A percentile compares a stretch with the other conserved stretches of the same genome.
phyloP scores from a whole-genome alignment of 1,140 invertebrate species.

The Listronotus oregonensis region DNA sequence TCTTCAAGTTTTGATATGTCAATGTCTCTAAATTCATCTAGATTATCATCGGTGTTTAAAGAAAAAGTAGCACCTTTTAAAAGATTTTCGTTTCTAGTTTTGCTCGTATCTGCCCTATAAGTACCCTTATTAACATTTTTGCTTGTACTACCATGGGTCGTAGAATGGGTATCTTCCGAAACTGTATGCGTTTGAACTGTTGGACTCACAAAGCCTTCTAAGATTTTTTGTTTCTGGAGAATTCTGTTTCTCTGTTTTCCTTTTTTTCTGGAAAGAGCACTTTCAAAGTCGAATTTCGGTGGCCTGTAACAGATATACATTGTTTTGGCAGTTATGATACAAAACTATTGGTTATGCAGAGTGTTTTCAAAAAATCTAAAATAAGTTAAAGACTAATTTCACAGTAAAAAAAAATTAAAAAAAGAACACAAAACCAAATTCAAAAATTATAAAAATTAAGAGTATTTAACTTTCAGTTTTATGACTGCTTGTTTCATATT shows the following conservation, averaged over 20 bases:
- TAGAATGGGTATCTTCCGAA: neutral
- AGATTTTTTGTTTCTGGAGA: conserved; percentile 40
- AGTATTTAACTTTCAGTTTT: too few species aligned
- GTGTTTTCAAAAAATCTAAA: too few species aligned
- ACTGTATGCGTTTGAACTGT: conserved; percentile 17
- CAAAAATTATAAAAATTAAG: too few species aligned
- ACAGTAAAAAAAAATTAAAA: too few species aligned
- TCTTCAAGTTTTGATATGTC: conserved; percentile 10
- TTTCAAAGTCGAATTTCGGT: conserved; percentile 49
- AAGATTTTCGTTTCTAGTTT: neutral
- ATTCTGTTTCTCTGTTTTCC: conserved; percentile 44
- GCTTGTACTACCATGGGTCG: neutral
- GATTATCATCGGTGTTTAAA: neutral
- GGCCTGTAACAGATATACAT: conserved; percentile 40
- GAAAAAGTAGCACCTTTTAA: conserved; percentile 8
- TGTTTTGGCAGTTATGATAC: too few species aligned
- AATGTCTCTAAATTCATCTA: conserved; percentile 15
- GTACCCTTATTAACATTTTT: neutral
- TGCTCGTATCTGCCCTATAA: neutral
- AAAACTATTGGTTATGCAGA: too few species aligned
- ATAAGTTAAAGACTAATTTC: too few species aligned
- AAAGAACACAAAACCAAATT: too few species aligned
- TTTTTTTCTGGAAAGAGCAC: conserved; percentile 42
- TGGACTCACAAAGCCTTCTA: conserved; percentile 40
- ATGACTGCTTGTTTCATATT: too few species aligned